These are phyloP conservation scores for Drepanosiphum platanoidis DNA, from an alignment of 2,888 invertebrate genomes.

Conservation along the genomic window DNA sequence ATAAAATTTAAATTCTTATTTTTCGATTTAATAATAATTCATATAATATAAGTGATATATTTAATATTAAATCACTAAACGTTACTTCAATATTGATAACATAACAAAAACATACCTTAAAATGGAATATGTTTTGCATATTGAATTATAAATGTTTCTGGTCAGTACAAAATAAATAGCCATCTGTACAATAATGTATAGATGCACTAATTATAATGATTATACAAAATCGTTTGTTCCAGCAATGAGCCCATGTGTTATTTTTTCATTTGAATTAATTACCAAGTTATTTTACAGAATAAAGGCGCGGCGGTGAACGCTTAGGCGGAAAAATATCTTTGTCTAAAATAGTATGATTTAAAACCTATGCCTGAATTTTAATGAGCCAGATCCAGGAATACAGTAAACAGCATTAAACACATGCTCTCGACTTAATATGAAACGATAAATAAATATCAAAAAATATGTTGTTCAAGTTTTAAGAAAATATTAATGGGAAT, in stretches of 20 bases:
- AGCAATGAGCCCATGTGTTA: neutral
- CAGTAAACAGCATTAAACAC: neutral
- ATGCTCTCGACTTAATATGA: neutral
- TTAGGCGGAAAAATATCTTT: constrained; percentile 28
- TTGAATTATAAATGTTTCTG: neutral
- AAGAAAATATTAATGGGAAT: neutral
- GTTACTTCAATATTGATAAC: too few species aligned
- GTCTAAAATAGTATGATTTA: constrained; percentile 4
- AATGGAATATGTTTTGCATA: neutral
- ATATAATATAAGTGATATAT: too few species aligned
- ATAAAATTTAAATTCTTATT: neutral
- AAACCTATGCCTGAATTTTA: neutral
- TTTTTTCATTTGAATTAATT: neutral
- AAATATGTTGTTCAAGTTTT: neutral
- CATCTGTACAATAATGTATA: neutral
- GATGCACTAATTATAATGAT: neutral
- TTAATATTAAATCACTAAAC: too few species aligned
- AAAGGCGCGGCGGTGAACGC: neutral
- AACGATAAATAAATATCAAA: too few species aligned
- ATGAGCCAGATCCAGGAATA: neutral
- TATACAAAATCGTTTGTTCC: neutral
- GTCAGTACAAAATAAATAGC: neutral
- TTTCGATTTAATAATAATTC: neutral
- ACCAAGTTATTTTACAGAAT: constrained; percentile 7
- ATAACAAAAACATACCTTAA: neutral